Evolutionary conservation across 1,140 invertebrate genomes (phyloP).

Genomic region (Brachionus sp.): DNA sequence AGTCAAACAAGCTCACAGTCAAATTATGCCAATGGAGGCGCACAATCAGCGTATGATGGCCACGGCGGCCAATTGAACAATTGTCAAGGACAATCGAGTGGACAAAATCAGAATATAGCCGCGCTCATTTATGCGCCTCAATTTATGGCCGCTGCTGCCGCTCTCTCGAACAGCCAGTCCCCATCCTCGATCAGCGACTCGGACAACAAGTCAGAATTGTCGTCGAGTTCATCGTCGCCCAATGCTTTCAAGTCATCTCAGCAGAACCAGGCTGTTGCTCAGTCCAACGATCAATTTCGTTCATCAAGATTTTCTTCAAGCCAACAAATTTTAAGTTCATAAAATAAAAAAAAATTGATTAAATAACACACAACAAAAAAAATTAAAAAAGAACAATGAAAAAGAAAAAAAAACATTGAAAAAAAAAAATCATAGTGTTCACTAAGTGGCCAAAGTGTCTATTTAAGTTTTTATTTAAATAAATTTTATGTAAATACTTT

Average conservation of each 20-base stretch:
- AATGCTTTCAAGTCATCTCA: background rate
- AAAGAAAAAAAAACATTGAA: background rate
- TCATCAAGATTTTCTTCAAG: constrained; percentile 16
- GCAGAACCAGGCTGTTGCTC: background rate
- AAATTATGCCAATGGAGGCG: background rate
- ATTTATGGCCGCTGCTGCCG: constrained; percentile 27
- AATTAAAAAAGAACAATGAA: too few relatives aligned
- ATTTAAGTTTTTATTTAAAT: background rate
- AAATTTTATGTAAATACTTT: background rate
- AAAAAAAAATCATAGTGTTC: background rate
- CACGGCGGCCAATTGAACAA: background rate
- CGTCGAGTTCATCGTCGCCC: constrained; percentile 12
- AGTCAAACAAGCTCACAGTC: background rate
- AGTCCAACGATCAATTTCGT: background rate
- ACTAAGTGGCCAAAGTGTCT: background rate
- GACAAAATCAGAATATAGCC: background rate
- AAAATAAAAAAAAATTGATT: background rate
- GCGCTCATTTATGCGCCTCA: background rate
- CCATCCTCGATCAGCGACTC: background rate
- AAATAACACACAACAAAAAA: too few relatives aligned
- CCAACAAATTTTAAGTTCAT: constrained; percentile 5
- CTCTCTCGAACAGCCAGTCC: background rate
- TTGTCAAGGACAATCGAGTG: background rate
- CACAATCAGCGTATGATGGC: background rate
- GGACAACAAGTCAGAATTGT: constrained; percentile 17